Evolutionary conservation across 2,113 vertebrate species (phyloP).

Genomic region (Leiothrix lutea): DNA sequence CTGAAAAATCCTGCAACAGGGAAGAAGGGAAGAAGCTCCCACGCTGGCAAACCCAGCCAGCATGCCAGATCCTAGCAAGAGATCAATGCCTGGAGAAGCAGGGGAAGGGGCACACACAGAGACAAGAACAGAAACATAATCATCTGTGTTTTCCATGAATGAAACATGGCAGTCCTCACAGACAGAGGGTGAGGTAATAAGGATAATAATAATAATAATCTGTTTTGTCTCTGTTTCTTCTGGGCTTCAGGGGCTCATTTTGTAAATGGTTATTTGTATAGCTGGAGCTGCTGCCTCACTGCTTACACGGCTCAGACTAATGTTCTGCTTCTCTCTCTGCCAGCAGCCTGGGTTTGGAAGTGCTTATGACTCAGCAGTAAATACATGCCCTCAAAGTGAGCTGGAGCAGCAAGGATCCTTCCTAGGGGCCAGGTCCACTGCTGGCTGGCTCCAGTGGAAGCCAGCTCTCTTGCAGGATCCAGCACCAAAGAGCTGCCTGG

Average conservation of each 20-base stretch:
- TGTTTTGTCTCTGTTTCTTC: neutral
- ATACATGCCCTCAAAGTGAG: neutral
- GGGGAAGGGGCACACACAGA: neutral
- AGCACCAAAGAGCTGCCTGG: fast-evolving
- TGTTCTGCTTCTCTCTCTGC: neutral
- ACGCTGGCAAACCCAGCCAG: neutral
- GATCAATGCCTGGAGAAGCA: neutral
- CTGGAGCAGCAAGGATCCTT: neutral
- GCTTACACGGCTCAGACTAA: neutral
- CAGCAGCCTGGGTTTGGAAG: neutral
- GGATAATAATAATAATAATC: neutral
- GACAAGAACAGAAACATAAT: neutral
- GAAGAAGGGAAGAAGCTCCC: neutral
- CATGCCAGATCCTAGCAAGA: neutral
- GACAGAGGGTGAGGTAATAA: neutral
- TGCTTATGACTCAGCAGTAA: neutral
- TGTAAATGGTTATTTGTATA: neutral
- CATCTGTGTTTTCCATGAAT: neutral
- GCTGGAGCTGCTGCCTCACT: neutral
- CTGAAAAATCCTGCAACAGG: neutral
- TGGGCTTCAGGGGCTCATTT: neutral
- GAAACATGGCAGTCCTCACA: neutral
- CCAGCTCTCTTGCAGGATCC: neutral
- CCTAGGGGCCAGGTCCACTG: fast-evolving
- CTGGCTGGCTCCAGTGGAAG: neutral